Evolutionary conservation across 2,888 invertebrate genomes (phyloP).

Genomic region (Dusona sp.): DNA sequence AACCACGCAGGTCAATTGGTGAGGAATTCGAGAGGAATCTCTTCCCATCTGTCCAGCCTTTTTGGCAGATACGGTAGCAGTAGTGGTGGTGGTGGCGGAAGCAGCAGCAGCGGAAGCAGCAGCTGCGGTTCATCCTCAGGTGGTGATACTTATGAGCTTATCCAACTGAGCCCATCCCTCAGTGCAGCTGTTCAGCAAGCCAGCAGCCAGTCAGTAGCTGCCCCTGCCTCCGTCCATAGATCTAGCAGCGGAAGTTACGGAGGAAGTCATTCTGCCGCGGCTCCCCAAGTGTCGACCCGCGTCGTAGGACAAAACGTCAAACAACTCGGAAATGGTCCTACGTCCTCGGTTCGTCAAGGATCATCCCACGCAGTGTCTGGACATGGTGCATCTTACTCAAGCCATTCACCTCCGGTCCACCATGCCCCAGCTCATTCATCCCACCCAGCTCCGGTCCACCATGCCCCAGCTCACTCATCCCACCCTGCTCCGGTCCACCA

Average conservation of each 20-base stretch:
- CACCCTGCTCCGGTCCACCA: too few relatives aligned
- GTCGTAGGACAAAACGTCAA: conserved; percentile 1
- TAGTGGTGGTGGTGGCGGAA: neutral
- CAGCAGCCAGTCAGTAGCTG: neutral
- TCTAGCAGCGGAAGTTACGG: neutral
- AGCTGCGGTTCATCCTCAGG: neutral
- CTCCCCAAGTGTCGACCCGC: neutral
- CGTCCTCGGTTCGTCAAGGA: neutral
- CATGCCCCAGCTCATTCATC: neutral
- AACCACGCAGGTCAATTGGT: neutral
- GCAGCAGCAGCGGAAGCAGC: neutral
- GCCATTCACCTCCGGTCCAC: neutral
- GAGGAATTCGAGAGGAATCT: conserved; percentile 31
- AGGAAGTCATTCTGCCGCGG: neutral
- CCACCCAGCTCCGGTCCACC: neutral
- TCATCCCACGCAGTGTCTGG: neutral
- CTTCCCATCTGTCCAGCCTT: neutral
- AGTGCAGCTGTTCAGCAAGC: neutral
- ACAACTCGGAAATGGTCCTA: neutral
- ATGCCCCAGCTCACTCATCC: too few relatives aligned
- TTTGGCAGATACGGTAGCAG: neutral
- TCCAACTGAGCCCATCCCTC: neutral
- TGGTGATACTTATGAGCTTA: neutral
- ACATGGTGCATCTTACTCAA: neutral
- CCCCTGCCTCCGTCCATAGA: too few relatives aligned